Conservation (phyloP, 2,113 vertebrate genomes). For the Bubalus kerabau region DNA sequence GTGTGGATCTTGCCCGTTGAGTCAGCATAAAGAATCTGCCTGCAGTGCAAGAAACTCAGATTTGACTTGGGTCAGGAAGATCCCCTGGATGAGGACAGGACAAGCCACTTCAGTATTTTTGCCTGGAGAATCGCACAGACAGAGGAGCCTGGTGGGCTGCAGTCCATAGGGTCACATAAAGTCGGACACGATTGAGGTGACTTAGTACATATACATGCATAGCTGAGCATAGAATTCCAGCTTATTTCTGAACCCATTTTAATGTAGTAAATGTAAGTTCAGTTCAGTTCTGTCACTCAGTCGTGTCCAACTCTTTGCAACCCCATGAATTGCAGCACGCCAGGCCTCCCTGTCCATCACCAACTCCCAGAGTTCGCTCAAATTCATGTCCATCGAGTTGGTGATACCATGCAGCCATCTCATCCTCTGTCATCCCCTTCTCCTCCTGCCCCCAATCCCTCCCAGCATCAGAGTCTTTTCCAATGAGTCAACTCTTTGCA, state of each 20-base stretch:
- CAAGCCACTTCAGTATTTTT: background rate
- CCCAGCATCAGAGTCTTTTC: too few species aligned
- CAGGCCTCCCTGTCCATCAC: too few species aligned
- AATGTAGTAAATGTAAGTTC: background rate
- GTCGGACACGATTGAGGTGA: background rate
- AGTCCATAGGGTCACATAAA: background rate
- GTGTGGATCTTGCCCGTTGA: background rate
- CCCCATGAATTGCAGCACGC: too few species aligned
- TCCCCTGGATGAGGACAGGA: background rate
- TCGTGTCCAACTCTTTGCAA: too few species aligned
- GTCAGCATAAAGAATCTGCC: background rate
- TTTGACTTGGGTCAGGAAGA: background rate
- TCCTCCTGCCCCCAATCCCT: too few species aligned
- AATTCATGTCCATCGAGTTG: accelerated
- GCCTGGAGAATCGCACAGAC: background rate
- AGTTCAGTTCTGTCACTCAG: too few species aligned
- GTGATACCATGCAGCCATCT: too few species aligned
- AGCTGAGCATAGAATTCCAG: background rate
- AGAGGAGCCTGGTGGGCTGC: background rate
- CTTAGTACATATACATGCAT: background rate
- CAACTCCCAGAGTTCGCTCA: too few species aligned
- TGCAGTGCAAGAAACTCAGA: background rate
- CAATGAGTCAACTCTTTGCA: too few species aligned
- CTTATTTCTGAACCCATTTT: background rate
- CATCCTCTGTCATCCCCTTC: too few species aligned